Evolutionary conservation across 1,140 invertebrate genomes (phyloP).

Genomic region (Parapsyche elsis): DNA sequence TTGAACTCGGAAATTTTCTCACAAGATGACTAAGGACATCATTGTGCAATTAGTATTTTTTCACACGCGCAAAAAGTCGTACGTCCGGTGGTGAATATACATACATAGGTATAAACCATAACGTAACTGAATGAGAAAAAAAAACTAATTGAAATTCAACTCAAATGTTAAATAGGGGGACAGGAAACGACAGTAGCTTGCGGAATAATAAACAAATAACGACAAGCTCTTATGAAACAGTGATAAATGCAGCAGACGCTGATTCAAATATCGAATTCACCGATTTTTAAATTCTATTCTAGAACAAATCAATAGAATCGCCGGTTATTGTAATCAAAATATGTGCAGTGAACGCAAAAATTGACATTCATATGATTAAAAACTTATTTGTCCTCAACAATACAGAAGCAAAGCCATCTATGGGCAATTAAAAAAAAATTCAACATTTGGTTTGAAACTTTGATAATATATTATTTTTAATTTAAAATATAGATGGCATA

Average conservation of each 20-base stretch:
- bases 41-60: no score
- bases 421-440: not conserved
- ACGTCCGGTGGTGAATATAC: not conserved
- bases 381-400: no score
- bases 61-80: not conserved
- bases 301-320: no score
- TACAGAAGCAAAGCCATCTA: not conserved
- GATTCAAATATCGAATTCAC: no score
- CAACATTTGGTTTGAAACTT: not conserved
- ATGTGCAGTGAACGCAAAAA: no score
- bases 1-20: no score
- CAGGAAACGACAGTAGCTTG: not conserved
- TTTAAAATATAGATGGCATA: not conserved
- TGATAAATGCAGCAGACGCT: no score
- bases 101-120: no score
- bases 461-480: not conserved
- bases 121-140: not conserved
- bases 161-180: constrained; percentile 17
- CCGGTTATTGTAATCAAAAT: not conserved
- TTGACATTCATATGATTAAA: no score
- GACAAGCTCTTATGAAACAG: no score
- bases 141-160: constrained; percentile 25
- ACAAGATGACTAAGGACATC: no score
- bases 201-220: not conserved
- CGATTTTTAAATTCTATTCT: no score